Conservation (phyloP, 2,888 invertebrate species). For the Amphipyra berbera region DNA sequence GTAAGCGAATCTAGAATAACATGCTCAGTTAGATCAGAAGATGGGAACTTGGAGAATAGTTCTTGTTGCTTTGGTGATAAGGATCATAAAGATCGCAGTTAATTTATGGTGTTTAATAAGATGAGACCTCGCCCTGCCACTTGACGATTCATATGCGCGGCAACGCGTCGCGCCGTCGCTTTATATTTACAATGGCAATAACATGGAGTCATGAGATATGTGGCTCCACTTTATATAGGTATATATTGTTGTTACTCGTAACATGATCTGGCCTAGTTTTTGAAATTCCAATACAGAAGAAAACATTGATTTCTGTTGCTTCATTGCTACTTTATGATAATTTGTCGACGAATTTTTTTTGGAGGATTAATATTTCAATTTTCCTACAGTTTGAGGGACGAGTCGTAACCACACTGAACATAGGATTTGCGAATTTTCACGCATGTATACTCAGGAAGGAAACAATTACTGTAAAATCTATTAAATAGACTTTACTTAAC, state of each 20-base stretch:
- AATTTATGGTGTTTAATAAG: conserved; percentile 34
- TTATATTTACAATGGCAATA: conserved; percentile 67
- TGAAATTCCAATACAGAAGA: conserved; percentile 4
- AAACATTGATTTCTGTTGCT: conserved; percentile 2
- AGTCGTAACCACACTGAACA: too few species aligned
- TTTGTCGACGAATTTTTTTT: too few species aligned
- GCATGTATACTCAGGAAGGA: too few species aligned
- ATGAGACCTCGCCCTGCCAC: conserved; percentile 59
- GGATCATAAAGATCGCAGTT: conserved; percentile 23
- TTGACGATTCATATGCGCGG: conserved; percentile 68
- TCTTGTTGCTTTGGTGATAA: conserved; percentile 28
- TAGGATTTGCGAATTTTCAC: too few species aligned
- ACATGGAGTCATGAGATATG: conserved; percentile 58
- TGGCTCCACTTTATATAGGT: conserved; percentile 40
- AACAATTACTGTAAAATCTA: too few species aligned
- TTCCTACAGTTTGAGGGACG: too few species aligned
- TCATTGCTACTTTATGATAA: neutral
- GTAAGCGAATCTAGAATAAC: conserved; percentile 63
- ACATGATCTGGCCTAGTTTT: conserved; percentile 38
- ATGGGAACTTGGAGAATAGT: conserved; percentile 21
- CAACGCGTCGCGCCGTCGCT: conserved; percentile 59
- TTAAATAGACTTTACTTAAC: too few species aligned
- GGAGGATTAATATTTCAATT: too few species aligned
- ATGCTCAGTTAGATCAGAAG: conserved; percentile 24
- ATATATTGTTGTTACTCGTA: conserved; percentile 19